Percentiles rank a stretch among this genome's conserved stretches.
phyloP scores from a whole-genome alignment of 2,888 invertebrate genomes.

The Spisula solida region DNA sequence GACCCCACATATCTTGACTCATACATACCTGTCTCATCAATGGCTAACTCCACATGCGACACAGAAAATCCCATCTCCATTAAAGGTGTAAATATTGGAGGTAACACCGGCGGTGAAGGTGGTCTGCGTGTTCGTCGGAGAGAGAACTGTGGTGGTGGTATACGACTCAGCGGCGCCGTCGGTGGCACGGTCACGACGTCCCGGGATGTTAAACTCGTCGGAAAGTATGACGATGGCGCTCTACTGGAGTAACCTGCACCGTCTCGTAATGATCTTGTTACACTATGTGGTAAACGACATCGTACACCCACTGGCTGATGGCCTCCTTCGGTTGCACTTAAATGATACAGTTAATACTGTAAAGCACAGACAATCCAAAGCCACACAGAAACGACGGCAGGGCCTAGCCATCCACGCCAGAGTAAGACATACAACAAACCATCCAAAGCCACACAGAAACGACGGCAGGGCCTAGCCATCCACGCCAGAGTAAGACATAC shows the following conservation, averaged over 20 bases:
- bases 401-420: no score
- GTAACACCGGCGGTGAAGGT: constrained; percentile 87
- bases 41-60: constrained; percentile 89
- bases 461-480: no score
- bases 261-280: constrained; percentile 12
- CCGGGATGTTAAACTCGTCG: constrained; percentile 37
- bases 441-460: no score
- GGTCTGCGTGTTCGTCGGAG: constrained; percentile 70
- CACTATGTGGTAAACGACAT: constrained; percentile 4
- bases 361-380: no score
- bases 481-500: no score
- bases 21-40: constrained; percentile 89
- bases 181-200: constrained; percentile 62
- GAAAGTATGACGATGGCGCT: constrained; percentile 26
- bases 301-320: not conserved
- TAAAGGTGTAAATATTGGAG: constrained; percentile 89
- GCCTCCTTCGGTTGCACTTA: not conserved
- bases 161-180: constrained; percentile 61
- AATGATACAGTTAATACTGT: not conserved
- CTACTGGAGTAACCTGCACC: constrained; percentile 16
- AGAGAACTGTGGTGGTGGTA: constrained; percentile 64
- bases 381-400: no score
- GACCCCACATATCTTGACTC: no score
- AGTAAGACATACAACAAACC: no score
- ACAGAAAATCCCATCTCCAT: constrained; percentile 91